A percentile compares a stretch with the other conserved stretches of the same genome.
Conservation (phyloP, 2,888 invertebrate species). For the Abscondita cerata region DNA sequence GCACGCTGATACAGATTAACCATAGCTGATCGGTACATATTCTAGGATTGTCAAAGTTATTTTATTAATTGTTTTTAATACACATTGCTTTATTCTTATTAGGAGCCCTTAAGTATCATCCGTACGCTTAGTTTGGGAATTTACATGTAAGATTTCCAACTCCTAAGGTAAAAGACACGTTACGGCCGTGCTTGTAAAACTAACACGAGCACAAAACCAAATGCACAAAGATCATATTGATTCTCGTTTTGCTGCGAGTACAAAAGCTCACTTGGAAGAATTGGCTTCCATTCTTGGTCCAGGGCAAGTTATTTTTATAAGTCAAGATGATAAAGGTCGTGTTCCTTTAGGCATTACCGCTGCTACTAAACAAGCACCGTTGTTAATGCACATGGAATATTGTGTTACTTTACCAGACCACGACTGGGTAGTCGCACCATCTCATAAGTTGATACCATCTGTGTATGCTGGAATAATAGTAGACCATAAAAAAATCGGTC, state of each 20-base stretch:
- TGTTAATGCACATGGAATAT: slow-evolving; percentile 32
- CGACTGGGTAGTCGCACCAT: no score
- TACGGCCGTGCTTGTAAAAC: background rate
- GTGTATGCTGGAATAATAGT: slow-evolving; percentile 40
- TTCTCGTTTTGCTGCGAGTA: no score
- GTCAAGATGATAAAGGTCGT: slow-evolving; percentile 51
- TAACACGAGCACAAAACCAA: background rate
- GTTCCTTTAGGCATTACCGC: slow-evolving; percentile 51
- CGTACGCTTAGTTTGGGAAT: no score
- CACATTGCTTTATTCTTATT: no score
- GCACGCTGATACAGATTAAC: no score
- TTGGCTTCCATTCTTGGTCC: slow-evolving; percentile 9
- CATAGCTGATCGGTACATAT: no score
- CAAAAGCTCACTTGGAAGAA: no score
- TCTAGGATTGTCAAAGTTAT: no score
- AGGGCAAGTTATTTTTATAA: slow-evolving; percentile 39
- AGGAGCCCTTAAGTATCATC: no score
- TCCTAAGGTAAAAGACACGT: background rate
- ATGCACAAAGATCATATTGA: background rate
- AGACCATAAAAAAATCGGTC: slow-evolving; percentile 41
- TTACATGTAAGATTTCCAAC: no score
- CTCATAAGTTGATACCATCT: slow-evolving; percentile 37
- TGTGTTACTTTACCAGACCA: slow-evolving; percentile 20
- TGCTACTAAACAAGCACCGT: slow-evolving; percentile 28
- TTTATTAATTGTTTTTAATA: no score